phyloP scores from a whole-genome alignment of 2,888 invertebrate species.

The Oeneis ivallda region DNA sequence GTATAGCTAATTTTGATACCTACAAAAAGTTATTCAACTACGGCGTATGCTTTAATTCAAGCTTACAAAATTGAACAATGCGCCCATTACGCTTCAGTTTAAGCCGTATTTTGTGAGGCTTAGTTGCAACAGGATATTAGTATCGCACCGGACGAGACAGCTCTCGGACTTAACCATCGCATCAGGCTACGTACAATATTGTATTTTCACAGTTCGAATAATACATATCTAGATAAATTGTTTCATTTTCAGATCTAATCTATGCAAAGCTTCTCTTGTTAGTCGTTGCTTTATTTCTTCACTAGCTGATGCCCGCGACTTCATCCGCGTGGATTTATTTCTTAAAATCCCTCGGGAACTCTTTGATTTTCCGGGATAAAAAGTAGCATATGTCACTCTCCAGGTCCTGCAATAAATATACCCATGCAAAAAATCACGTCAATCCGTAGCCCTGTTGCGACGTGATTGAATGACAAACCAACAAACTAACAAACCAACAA shows the following conservation, averaged over 20 bases:
- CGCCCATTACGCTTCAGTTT: not conserved
- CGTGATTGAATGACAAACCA: no score
- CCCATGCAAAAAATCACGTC: no score
- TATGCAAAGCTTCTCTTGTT: not conserved
- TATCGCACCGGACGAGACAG: conserved; percentile 13
- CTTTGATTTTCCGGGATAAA: no score
- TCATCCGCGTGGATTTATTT: no score
- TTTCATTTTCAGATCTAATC: not conserved
- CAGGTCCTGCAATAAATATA: no score
- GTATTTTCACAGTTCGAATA: not conserved
- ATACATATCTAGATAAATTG: no score
- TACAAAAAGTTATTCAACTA: not conserved
- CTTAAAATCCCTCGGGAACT: no score
- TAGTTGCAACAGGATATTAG: conserved; percentile 13
- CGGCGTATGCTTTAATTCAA: not conserved
- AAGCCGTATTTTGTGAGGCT: conserved; percentile 11
- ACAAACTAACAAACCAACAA: no score
- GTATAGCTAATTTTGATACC: not conserved
- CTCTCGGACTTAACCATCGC: conserved; percentile 1
- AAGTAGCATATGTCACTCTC: no score
- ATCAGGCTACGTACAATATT: not conserved
- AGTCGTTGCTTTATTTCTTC: not conserved
- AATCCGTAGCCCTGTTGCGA: no score
- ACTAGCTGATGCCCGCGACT: no score
- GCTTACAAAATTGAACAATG: not conserved